Base-by-base conservation (phyloP, 2,888 invertebrate genomes). In the Syritta pipiens region DNA sequence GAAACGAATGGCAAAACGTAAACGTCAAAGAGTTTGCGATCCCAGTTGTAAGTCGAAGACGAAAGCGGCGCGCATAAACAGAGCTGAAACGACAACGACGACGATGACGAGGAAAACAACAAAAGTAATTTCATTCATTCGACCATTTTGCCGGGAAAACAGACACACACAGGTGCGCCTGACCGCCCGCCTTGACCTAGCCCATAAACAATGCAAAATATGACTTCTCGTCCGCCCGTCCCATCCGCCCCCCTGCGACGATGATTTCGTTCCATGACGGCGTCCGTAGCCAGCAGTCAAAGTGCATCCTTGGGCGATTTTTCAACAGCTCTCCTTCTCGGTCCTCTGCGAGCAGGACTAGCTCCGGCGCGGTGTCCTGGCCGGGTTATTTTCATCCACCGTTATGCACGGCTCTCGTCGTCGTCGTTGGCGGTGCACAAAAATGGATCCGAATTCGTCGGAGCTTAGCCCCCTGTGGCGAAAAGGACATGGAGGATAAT, bases 301-400 rank as follows among this genome's bases (percentile, higher is more conserved):
- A 68, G 59, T 68, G 68, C 57, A 57, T 59, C 49, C 57, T 49
- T 68, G 48, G 48, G 48, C 40, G 26, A 68, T 57, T 57, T 68
- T 48, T 48, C 57, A 68, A 49, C 44, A 42, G 22, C n/a, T 9
- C 14, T 10, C 10, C 37, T 5, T 6, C 9, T n/a, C n/a, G n/a
- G n/a, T n/a, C n/a, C n/a, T n/a, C n/a, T n/a, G n/a, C n/a, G n/a
- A n/a, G n/a, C n/a, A n/a, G n/a, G n/a, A n/a, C n/a, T n/a, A n/a
- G n/a, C n/a, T n/a, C n/a, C n/a, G n/a, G n/a, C n/a, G n/a, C n/a
- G n/a, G n/a, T n/a, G n/a, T n/a, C n/a, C n/a, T n/a, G n/a, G n/a
- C n/a, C n/a, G n/a, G n/a, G n/a, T 44, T 20, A 12, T 19, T 30
- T 4, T 22, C 9, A 49, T 49, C n/a, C 49, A 26, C 37, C 2